Evolutionary conservation across 2,797 vertebrate species (phyloP).

Genomic region (Silurus lanzhouensis): DNA sequence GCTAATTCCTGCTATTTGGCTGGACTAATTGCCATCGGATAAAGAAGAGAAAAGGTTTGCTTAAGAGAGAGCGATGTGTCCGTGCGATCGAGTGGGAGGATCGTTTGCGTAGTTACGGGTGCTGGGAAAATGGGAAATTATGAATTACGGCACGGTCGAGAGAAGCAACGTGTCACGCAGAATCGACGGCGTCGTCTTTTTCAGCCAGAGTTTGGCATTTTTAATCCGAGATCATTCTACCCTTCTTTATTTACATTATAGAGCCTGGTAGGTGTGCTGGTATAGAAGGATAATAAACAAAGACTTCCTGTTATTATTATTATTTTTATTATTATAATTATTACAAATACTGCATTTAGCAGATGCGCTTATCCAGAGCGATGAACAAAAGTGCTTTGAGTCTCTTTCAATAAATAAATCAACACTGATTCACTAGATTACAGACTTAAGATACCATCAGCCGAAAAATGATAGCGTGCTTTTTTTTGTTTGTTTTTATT

Average conservation of each 20-base stretch:
- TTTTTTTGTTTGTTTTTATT: no score
- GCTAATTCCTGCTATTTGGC: slow-evolving; percentile 80
- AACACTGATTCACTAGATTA: no score
- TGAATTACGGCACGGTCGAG: background rate
- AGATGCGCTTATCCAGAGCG: no score
- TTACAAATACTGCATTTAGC: no score
- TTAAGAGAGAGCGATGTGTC: background rate
- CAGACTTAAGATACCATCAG: no score
- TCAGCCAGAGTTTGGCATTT: no score
- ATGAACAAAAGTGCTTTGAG: no score
- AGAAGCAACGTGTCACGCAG: background rate
- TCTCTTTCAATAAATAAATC: no score
- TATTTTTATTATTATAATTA: no score
- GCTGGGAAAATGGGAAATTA: background rate
- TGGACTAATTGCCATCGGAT: slow-evolving; percentile 77
- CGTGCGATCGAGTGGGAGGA: background rate
- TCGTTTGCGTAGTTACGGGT: no score
- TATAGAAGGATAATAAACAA: background rate
- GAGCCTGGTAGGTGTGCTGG: background rate
- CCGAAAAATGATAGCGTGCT: no score
- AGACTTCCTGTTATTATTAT: no score
- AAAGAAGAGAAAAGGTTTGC: slow-evolving; percentile 65
- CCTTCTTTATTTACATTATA: background rate
- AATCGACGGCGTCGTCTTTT: background rate
- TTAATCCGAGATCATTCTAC: background rate